These are phyloP conservation scores for Cathartes aura DNA, from an alignment of 2,113 vertebrate genomes.

Conservation along the genomic window DNA sequence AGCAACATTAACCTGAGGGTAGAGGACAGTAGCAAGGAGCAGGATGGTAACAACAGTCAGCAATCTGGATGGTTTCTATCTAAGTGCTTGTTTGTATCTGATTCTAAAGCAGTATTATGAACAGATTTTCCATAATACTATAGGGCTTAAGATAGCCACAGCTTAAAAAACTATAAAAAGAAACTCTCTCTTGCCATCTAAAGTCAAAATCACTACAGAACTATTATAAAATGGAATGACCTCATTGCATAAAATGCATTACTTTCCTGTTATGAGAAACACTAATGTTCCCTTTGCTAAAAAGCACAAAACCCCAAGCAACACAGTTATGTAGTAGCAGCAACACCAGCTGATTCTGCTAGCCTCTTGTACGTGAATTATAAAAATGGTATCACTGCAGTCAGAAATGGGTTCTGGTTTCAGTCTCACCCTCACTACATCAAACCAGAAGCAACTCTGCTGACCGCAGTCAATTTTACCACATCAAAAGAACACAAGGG, in stretches of 20 bases:
- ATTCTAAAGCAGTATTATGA: not conserved
- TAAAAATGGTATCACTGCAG: not conserved
- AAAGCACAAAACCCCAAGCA: not conserved
- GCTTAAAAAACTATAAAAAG: slow-evolving; percentile 47
- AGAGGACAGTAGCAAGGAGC: not conserved
- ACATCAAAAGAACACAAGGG: not conserved
- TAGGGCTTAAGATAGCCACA: slow-evolving; percentile 12
- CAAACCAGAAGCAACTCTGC: not conserved
- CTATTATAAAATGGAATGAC: slow-evolving; percentile 29
- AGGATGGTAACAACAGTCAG: not conserved
- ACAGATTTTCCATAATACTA: not conserved
- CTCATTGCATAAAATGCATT: slow-evolving; percentile 33
- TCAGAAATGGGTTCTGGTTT: not conserved
- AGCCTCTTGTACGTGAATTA: not conserved
- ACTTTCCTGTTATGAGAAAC: not conserved
- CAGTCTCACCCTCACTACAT: not conserved
- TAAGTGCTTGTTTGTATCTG: not conserved
- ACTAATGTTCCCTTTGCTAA: not conserved
- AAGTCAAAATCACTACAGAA: slow-evolving; percentile 30
- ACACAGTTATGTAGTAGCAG: not conserved
- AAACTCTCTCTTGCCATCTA: slow-evolving; percentile 32
- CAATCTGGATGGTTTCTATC: not conserved
- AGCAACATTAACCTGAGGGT: not conserved
- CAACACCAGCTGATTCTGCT: not conserved
- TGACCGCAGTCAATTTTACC: not conserved